Percentiles rank a stretch among this genome's conserved stretches.
Conservation (phyloP, 2,113 vertebrate genomes). For the Tylochromis polylepis region DNA sequence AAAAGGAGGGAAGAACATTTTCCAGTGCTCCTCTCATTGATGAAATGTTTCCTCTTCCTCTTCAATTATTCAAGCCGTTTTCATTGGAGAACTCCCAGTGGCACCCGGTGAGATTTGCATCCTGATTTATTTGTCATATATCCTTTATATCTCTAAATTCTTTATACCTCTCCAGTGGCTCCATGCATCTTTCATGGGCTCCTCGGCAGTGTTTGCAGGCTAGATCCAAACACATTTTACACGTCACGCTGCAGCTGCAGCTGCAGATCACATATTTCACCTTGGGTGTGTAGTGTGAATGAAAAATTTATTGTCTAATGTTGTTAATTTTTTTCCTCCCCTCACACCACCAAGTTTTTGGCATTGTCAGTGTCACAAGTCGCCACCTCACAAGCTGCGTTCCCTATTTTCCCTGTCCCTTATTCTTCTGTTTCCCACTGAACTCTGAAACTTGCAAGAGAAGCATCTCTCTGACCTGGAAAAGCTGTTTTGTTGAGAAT, state of each 20-base stretch:
- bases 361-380: constrained; percentile 30
- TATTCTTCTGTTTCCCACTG: constrained; percentile 2
- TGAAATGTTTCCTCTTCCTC: constrained; percentile 74
- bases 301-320: constrained; percentile 64
- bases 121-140: constrained; percentile 82
- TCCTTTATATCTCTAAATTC: constrained; percentile 81
- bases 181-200: constrained; percentile 75
- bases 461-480: constrained; percentile 53
- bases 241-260: constrained; percentile 58
- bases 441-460: constrained; percentile 46
- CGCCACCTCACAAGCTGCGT: constrained; percentile 15
- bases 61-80: constrained; percentile 76
- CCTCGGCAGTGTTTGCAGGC: constrained; percentile 64
- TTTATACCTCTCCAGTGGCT: constrained; percentile 77
- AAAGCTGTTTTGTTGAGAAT: constrained; percentile 42
- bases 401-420: background rate
- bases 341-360: constrained; percentile 37
- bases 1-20: constrained; percentile 29
- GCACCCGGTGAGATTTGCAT: constrained; percentile 77
- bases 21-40: constrained; percentile 69
- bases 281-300: constrained; percentile 60
- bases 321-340: constrained; percentile 50
- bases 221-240: constrained; percentile 75
- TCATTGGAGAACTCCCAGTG: constrained; percentile 76
- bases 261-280: constrained; percentile 56